A percentile compares a stretch with the other conserved stretches of the same genome.
These are phyloP conservation scores for Ectemnius cavifrons DNA, from an alignment of 2,888 invertebrate genomes.

Conservation along the genomic window DNA sequence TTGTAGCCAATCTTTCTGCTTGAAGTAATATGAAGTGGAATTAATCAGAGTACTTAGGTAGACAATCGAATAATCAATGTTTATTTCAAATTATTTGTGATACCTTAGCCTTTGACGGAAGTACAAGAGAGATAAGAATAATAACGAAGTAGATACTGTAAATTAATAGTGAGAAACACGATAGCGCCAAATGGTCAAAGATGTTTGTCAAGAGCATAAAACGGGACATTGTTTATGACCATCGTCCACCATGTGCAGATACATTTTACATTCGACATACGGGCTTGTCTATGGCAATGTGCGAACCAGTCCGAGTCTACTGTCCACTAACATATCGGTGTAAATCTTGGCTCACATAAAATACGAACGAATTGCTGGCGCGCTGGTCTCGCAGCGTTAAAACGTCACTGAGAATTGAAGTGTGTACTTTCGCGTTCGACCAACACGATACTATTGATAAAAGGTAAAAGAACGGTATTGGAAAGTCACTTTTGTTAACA, in stretches of 20 bases:
- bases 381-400: constrained; percentile 52
- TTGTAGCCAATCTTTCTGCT: no score
- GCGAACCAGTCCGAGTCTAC: constrained; percentile 33
- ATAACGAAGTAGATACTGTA: background rate
- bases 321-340: constrained; percentile 63
- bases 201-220: constrained; percentile 15
- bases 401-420: constrained; percentile 53
- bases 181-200: constrained; percentile 2
- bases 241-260: constrained; percentile 22
- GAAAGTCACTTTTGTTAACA: no score
- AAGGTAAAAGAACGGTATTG: no score
- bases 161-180: constrained; percentile 5
- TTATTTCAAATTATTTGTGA: no score
- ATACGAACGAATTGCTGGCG: constrained; percentile 66
- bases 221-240: constrained; percentile 52
- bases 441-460: no score
- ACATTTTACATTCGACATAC: background rate
- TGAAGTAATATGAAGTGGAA: no score
- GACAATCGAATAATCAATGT: no score
- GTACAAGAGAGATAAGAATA: constrained; percentile 24
- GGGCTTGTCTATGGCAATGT: constrained; percentile 12
- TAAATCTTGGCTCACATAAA: constrained; percentile 73
- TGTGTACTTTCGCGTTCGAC: constrained; percentile 1
- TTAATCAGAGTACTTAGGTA: no score
- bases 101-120: background rate